A percentile compares a stretch with the other conserved stretches of the same genome.
These are phyloP conservation scores for Leptestheria dahalacensis DNA, from an alignment of 1,140 invertebrate species.

Conservation along the genomic window DNA sequence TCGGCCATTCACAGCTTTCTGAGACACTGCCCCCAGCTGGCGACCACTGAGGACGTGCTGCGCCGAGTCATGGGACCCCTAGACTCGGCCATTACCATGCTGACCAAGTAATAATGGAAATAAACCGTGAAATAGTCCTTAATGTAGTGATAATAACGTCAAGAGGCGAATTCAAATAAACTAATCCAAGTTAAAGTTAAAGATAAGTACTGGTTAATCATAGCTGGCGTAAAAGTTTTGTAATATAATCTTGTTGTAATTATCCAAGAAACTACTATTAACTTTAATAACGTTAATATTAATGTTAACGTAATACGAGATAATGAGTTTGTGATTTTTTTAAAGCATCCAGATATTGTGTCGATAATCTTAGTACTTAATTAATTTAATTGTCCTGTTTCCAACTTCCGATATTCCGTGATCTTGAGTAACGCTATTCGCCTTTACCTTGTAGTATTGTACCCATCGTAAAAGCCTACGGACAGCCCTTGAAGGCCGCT, in stretches of 20 bases:
- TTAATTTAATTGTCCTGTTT: slow-evolving; percentile 5
- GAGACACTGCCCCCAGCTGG: slow-evolving; percentile 71
- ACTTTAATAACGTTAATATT: too few relatives aligned
- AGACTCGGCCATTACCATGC: slow-evolving; percentile 84
- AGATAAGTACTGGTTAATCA: too few relatives aligned
- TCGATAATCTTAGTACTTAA: neutral
- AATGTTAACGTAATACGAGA: too few relatives aligned
- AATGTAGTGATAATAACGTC: too few relatives aligned
- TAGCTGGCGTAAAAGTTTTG: too few relatives aligned
- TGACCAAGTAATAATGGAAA: slow-evolving; percentile 59
- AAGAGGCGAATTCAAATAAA: too few relatives aligned
- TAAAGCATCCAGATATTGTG: neutral
- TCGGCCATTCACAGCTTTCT: slow-evolving; percentile 90
- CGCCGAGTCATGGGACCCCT: slow-evolving; percentile 74
- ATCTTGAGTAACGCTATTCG: slow-evolving; percentile 2
- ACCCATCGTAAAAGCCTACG: slow-evolving; percentile 76
- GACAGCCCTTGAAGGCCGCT: slow-evolving; percentile 82
- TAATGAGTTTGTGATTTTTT: neutral
- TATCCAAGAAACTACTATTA: too few relatives aligned
- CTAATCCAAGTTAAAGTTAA: too few relatives aligned
- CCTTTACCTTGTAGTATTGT: slow-evolving; percentile 50
- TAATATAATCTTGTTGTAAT: too few relatives aligned
- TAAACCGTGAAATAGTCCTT: neutral
- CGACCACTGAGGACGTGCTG: slow-evolving; percentile 74
- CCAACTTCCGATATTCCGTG: neutral